Evolutionary conservation across 2,888 invertebrate genomes (phyloP).

Genomic region (Scaptomyza cyrtandrae): DNA sequence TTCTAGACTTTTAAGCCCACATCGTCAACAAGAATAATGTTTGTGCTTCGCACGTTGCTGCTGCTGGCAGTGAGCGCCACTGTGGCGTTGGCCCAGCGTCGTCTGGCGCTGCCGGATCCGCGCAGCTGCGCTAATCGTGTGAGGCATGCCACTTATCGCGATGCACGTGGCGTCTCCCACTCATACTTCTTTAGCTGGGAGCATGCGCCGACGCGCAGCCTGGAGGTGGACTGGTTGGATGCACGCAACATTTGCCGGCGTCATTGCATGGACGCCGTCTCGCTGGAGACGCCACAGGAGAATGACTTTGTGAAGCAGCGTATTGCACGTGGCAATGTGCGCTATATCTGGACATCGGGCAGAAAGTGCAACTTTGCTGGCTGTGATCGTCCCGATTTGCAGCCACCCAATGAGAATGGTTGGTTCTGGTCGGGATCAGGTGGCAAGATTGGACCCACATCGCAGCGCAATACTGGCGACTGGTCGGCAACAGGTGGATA

Average conservation of each 20-base stretch:
- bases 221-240: conserved; percentile 96
- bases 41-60: conserved; percentile 84
- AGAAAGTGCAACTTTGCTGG: conserved; percentile 97
- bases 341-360: conserved; percentile 96
- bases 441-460: conserved; percentile 94
- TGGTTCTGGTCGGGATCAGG: conserved; percentile 98
- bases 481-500: conserved; percentile 96
- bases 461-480: conserved; percentile 94
- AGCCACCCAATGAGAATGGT: conserved; percentile 93
- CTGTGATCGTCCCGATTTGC: conserved; percentile 92
- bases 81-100: conserved; percentile 91
- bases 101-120: conserved; percentile 94
- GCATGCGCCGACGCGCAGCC: conserved; percentile 91
- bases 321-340: conserved; percentile 90
- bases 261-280: conserved; percentile 97
- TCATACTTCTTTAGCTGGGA: conserved; percentile 98
- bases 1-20: conserved; percentile 11
- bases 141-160: conserved; percentile 94
- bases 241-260: conserved; percentile 95
- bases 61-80: conserved; percentile 89
- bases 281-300: conserved; percentile 94
- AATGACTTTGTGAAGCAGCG: conserved; percentile 96
- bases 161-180: conserved; percentile 93
- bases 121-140: conserved; percentile 95
- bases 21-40: conserved; percentile 53